phyloP scores from a whole-genome alignment of 2,113 vertebrate genomes.

The Furnarius figulus region DNA sequence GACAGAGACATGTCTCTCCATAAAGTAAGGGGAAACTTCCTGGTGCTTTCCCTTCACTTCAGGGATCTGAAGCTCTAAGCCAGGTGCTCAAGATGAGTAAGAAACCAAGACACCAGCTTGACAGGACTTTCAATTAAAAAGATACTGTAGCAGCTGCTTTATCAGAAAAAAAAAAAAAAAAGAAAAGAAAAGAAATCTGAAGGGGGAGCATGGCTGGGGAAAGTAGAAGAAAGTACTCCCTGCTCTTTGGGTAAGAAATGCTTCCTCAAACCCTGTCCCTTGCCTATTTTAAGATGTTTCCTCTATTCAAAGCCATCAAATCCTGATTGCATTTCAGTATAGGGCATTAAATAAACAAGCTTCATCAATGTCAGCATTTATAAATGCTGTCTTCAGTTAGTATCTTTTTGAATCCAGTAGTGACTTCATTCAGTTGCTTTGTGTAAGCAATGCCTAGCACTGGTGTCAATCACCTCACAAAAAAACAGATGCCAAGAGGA shows the following conservation, averaged over 20 bases:
- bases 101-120: background rate
- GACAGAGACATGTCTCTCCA: background rate
- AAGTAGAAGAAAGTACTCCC: background rate
- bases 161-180: background rate
- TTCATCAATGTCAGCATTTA: background rate
- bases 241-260: background rate
- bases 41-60: background rate
- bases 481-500: background rate
- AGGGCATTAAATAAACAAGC: background rate
- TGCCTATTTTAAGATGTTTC: background rate
- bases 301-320: background rate
- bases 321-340: background rate
- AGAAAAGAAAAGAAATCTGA: too few relatives aligned
- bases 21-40: background rate
- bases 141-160: background rate
- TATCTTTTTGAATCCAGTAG: background rate
- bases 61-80: background rate
- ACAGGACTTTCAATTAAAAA: background rate
- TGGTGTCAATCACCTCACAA: conserved; percentile 35
- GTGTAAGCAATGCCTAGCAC: background rate
- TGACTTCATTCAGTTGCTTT: background rate
- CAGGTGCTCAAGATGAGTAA: background rate
- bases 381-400: background rate
- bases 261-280: background rate
- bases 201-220: background rate